Conservation (phyloP, 2,113 vertebrate species). For the Pangasianodon gigas region DNA sequence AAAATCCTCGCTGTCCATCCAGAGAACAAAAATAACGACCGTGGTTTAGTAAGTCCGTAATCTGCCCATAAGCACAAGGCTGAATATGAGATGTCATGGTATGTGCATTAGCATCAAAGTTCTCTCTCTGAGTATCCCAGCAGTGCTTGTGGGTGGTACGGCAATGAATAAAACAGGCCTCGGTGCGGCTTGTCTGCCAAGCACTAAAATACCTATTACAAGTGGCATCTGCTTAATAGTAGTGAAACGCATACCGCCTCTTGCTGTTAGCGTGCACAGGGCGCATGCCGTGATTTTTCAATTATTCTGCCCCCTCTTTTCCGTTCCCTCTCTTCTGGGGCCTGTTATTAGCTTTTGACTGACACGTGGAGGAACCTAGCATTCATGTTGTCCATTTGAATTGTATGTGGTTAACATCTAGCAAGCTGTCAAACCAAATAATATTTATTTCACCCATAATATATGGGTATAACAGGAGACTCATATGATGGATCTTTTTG, state of each 20-base stretch:
- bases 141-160: constrained; percentile 53
- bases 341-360: constrained; percentile 21
- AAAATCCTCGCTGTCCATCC: constrained; percentile 19
- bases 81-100: constrained; percentile 46
- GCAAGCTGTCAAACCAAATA: constrained; percentile 4
- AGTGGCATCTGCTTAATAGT: constrained; percentile 52
- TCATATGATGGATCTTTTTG: neutral
- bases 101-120: constrained; percentile 52
- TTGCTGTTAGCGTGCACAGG: constrained; percentile 22
- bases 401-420: constrained; percentile 19
- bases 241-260: constrained; percentile 54
- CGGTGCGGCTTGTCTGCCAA: constrained; percentile 6
- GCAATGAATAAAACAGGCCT: constrained; percentile 57
- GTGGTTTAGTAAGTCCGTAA: constrained; percentile 43
- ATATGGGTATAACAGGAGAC: neutral
- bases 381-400: neutral
- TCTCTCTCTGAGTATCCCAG: constrained; percentile 55
- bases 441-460: neutral
- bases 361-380: neutral
- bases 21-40: constrained; percentile 23
- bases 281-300: constrained; percentile 56
- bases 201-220: constrained; percentile 38
- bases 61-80: constrained; percentile 32
- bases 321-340: neutral
- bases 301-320: constrained; percentile 34